A percentile compares a stretch with the other conserved stretches of the same genome.
phyloP scores from a whole-genome alignment of 2,113 vertebrate genomes.

The Setophaga kirtlandii region DNA sequence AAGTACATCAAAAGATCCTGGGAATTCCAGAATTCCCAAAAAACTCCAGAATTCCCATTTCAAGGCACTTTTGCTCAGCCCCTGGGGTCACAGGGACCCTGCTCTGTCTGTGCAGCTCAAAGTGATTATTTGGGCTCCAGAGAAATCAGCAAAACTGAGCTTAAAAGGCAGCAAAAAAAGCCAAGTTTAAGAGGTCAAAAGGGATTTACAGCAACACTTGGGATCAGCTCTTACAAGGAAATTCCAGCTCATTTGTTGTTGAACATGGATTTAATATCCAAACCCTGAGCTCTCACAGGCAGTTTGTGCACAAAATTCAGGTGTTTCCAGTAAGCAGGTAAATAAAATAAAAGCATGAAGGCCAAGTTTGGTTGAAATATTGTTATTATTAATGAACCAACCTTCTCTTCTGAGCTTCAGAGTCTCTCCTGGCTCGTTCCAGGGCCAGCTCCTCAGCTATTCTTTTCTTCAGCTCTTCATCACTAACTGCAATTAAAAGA shows the following conservation, averaged over 20 bases:
- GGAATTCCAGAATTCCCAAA: neutral
- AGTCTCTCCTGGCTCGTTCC: constrained; percentile 77
- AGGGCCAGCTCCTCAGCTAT: constrained; percentile 80
- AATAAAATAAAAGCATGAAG: neutral
- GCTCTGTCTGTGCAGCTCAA: neutral
- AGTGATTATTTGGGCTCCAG: neutral
- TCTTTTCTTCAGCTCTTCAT: constrained; percentile 82
- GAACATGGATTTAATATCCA: neutral
- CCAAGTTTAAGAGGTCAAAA: neutral
- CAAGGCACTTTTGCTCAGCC: neutral
- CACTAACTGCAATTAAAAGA: constrained; percentile 70
- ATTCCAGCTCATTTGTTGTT: neutral
- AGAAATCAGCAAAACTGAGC: neutral
- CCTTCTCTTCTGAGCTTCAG: constrained; percentile 76
- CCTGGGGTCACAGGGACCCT: neutral
- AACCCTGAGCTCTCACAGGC: neutral
- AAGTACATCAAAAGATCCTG: no score
- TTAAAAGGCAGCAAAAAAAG: neutral
- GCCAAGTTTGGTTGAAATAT: neutral
- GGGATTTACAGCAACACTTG: neutral
- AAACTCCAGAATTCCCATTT: neutral
- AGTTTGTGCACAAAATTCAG: neutral
- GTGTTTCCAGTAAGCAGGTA: neutral
- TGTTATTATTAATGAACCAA: constrained; percentile 46
- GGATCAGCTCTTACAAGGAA: neutral